These are phyloP conservation scores for Sylvilagus floridanus DNA, from an alignment of 2,797 vertebrate species.

Conservation along the genomic window DNA sequence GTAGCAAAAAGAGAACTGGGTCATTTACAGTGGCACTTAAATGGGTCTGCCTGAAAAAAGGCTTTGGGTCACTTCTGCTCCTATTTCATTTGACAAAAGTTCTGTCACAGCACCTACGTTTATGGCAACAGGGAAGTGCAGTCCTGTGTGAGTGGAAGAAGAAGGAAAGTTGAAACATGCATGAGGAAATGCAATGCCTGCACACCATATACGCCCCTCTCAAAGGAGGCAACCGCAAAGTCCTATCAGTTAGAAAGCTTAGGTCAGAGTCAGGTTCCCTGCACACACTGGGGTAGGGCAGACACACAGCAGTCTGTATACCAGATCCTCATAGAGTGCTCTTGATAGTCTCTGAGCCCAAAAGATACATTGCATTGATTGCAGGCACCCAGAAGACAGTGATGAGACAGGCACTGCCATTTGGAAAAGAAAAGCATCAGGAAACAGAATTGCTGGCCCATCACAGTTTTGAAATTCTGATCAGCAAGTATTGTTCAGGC, in stretches of 20 bases:
- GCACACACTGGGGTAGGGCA: neutral
- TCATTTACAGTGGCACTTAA: neutral
- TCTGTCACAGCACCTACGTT: neutral
- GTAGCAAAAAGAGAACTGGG: neutral
- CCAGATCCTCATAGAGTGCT: neutral
- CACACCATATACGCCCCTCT: neutral
- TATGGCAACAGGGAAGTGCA: neutral
- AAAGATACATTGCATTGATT: neutral
- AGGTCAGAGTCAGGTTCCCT: neutral
- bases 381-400: neutral
- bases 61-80: neutral
- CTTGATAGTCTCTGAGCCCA: neutral
- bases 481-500: neutral
- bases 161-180: neutral
- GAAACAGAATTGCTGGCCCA: neutral
- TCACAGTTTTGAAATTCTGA: slow-evolving; percentile 12
- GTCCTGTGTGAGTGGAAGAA: neutral
- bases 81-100: neutral
- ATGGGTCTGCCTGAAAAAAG: neutral
- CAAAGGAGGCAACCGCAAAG: neutral
- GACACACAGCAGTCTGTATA: neutral
- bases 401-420: neutral
- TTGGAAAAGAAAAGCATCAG: neutral
- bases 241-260: neutral
- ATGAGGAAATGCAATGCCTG: neutral